These are phyloP conservation scores for Poecile atricapillus DNA, from an alignment of 2,113 vertebrate genomes.

Conservation along the genomic window DNA sequence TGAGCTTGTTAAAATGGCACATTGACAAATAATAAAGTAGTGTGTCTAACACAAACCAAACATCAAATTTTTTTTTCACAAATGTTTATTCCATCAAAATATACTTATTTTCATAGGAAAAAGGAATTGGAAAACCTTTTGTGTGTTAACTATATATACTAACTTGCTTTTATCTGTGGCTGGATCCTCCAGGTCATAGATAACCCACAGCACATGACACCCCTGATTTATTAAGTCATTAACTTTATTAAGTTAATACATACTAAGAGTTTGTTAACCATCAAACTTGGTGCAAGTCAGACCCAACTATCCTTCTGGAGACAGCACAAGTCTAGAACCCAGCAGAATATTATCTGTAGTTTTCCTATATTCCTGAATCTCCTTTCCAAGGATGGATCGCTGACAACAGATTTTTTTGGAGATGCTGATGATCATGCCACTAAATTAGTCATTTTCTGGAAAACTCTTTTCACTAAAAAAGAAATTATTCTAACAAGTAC, in stretches of 20 bases:
- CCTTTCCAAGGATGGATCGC: neutral
- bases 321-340: neutral
- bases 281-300: neutral
- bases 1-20: fast-evolving
- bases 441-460: neutral
- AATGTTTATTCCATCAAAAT: neutral
- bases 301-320: neutral
- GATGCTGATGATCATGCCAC: neutral
- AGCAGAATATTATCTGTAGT: neutral
- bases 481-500: neutral
- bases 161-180: neutral
- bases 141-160: neutral
- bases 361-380: neutral
- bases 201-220: neutral
- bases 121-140: neutral
- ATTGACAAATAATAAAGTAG: neutral
- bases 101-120: neutral
- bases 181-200: neutral
- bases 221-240: neutral
- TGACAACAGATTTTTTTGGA: neutral
- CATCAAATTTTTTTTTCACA: neutral
- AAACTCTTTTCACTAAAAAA: neutral
- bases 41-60: neutral
- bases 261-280: neutral
- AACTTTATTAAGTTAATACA: neutral